phyloP scores from a whole-genome alignment of 2,888 invertebrate species.

The Parthenolecanium corni region DNA sequence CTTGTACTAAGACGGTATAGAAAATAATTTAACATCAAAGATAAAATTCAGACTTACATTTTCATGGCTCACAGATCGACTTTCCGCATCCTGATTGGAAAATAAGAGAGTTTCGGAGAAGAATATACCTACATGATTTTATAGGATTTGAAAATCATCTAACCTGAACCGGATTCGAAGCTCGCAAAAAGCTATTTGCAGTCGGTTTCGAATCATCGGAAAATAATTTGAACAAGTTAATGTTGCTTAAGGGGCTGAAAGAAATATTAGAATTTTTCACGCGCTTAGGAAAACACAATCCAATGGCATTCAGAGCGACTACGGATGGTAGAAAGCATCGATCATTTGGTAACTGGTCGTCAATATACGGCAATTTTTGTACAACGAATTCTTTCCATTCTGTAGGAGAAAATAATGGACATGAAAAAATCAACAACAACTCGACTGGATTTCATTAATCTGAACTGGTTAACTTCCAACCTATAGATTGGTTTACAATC shows the following conservation, averaged over 20 bases:
- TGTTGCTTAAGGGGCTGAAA: neutral
- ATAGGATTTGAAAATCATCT: neutral
- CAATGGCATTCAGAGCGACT: conserved; percentile 41
- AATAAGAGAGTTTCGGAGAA: too few relatives aligned
- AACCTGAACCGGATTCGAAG: neutral
- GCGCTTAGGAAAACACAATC: conserved; percentile 34
- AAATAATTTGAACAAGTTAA: neutral
- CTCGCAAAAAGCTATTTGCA: neutral
- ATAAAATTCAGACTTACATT: neutral
- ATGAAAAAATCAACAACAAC: too few relatives aligned
- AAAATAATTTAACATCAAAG: neutral
- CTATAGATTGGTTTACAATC: conserved; percentile 34
- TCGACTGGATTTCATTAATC: too few relatives aligned
- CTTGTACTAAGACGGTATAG: too few relatives aligned
- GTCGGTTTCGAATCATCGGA: neutral
- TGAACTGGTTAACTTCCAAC: too few relatives aligned
- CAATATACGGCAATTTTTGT: conserved; percentile 39
- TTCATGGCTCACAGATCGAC: neutral
- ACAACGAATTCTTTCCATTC: conserved; percentile 39
- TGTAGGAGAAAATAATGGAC: too few relatives aligned
- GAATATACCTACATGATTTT: too few relatives aligned
- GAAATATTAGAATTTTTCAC: conserved; percentile 6
- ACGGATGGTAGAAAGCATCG: conserved; percentile 43
- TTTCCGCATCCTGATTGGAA: too few relatives aligned
- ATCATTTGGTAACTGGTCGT: conserved; percentile 40